Evolutionary conservation across 2,113 vertebrate species (phyloP).

Genomic region (Connochaetes taurinus): DNA sequence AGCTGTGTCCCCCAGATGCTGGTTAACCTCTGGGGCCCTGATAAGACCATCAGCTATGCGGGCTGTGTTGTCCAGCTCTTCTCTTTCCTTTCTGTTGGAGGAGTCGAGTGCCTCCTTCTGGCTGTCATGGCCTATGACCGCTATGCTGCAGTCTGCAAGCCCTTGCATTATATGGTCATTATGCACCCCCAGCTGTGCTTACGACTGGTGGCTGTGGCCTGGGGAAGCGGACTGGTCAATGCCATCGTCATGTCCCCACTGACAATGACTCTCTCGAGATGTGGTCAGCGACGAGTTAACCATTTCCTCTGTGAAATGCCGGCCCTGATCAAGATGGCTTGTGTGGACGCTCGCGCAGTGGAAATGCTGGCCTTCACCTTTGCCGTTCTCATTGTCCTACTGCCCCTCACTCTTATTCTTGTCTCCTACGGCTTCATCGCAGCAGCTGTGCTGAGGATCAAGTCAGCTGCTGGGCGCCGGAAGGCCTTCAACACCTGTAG

Average conservation of each 20-base stretch:
- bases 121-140: conserved; percentile 35
- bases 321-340: conserved; percentile 48
- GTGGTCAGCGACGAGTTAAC: not conserved
- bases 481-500: conserved; percentile 51
- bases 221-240: conserved; percentile 38
- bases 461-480: not conserved
- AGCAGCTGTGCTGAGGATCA: not conserved
- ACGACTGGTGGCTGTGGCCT: not conserved
- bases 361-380: conserved; percentile 38
- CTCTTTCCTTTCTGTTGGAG: not conserved
- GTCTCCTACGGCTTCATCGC: conserved; percentile 24
- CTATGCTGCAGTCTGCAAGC: conserved; percentile 17
- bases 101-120: conserved; percentile 29
- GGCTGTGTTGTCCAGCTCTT: conserved; percentile 39
- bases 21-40: conserved; percentile 33
- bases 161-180: not conserved
- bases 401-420: conserved; percentile 44
- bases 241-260: conserved; percentile 33
- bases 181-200: conserved; percentile 30
- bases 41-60: conserved; percentile 15
- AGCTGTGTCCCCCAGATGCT: conserved; percentile 53
- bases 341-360: not conserved
- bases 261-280: conserved; percentile 30
- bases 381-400: conserved; percentile 19
- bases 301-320: conserved; percentile 62